phyloP scores from a whole-genome alignment of 2,888 invertebrate genomes.

The Heliconius sara region DNA sequence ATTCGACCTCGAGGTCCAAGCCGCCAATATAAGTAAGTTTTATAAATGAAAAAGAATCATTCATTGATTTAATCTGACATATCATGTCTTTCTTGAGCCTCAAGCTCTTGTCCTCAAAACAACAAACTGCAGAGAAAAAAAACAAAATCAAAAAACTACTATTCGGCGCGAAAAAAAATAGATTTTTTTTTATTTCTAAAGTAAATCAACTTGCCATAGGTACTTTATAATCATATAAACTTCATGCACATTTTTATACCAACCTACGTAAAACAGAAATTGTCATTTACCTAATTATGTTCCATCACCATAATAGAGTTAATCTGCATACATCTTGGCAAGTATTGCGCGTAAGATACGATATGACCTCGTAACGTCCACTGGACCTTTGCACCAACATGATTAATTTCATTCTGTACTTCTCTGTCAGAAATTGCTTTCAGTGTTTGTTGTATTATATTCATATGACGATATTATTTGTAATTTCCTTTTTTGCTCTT shows the following conservation, averaged over 20 bases:
- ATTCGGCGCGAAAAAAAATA: too few relatives aligned
- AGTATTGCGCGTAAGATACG: constrained; percentile 8
- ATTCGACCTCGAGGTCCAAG: too few relatives aligned
- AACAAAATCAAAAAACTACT: too few relatives aligned
- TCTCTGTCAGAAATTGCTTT: neutral
- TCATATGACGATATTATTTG: neutral
- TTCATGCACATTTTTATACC: neutral
- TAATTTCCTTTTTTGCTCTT: neutral
- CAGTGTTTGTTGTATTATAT: neutral
- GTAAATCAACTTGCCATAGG: too few relatives aligned
- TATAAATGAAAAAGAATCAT: too few relatives aligned
- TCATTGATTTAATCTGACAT: too few relatives aligned
- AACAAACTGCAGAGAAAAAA: too few relatives aligned
- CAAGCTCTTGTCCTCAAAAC: too few relatives aligned
- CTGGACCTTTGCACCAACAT: neutral
- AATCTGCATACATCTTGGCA: neutral
- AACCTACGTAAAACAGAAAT: neutral
- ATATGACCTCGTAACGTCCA: constrained; percentile 7
- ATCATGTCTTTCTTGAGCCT: too few relatives aligned
- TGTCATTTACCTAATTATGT: constrained; percentile 17
- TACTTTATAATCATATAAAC: too few relatives aligned
- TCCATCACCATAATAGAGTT: constrained; percentile 23
- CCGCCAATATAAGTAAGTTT: too few relatives aligned
- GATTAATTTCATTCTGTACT: constrained; percentile 9
- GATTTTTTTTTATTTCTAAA: too few relatives aligned